Conservation (phyloP, 1,140 invertebrate genomes). For the Drosophila azteca region DNA sequence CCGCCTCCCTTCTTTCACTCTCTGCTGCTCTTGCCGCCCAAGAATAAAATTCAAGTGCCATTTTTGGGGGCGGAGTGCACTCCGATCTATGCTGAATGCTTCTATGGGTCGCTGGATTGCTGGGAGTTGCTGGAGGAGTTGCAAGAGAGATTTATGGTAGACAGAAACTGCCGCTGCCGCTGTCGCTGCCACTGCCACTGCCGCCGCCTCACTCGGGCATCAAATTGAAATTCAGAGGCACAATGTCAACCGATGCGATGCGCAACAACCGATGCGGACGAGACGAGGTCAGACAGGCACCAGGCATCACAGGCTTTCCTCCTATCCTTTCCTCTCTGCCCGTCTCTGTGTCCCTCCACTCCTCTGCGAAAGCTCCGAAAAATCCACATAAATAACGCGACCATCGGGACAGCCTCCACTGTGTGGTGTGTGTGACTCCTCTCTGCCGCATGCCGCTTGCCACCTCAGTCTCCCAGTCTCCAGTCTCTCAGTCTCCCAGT, state of each 20-base stretch:
- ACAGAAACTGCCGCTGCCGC: constrained; percentile 48
- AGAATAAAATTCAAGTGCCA: constrained; percentile 9
- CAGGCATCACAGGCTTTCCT: constrained; percentile 23
- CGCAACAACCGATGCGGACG: neutral
- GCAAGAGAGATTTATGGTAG: constrained; percentile 64
- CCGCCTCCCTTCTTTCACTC: too few relatives aligned
- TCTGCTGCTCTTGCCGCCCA: too few relatives aligned
- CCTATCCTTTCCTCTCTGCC: neutral
- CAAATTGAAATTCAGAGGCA: constrained; percentile 75
- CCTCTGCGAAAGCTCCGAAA: constrained; percentile 40
- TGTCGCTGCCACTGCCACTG: too few relatives aligned
- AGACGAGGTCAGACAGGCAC: constrained; percentile 43
- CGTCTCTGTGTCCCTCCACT: too few relatives aligned
- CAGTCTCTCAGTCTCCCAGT: neutral
- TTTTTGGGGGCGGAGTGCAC: constrained; percentile 25
- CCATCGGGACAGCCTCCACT: constrained; percentile 35
- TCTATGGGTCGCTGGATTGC: too few relatives aligned
- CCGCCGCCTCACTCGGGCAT: constrained; percentile 38
- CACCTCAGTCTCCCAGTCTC: neutral
- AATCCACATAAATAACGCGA: constrained; percentile 77
- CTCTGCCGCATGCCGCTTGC: neutral
- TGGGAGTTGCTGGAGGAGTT: too few relatives aligned
- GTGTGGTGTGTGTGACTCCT: neutral
- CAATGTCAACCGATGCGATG: constrained; percentile 72
- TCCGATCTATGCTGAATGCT: constrained; percentile 19